Percentiles rank a stretch among this genome's conserved stretches.
These are phyloP conservation scores for Champsocephalus esox DNA, from an alignment of 2,797 vertebrate genomes.

Conservation along the genomic window DNA sequence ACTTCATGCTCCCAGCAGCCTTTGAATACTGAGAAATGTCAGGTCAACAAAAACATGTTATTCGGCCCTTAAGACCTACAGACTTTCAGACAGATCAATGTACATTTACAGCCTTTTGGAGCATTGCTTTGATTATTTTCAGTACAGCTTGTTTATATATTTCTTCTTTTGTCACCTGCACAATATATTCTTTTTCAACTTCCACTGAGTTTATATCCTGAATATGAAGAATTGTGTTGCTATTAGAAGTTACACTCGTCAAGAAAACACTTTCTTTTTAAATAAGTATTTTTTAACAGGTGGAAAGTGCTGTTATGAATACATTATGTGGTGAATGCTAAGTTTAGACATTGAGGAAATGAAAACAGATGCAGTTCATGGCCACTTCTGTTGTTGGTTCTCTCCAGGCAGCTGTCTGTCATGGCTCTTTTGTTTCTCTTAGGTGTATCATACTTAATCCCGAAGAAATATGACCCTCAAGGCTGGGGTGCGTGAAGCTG, in stretches of 20 bases:
- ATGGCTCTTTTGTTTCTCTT: conserved; percentile 19
- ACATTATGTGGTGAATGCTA: conserved; percentile 1
- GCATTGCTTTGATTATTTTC: conserved; percentile 15
- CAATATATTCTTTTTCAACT: conserved; percentile 29
- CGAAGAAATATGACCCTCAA: conserved; percentile 32
- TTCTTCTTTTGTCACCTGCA: neutral
- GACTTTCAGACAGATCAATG: neutral
- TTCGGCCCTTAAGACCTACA: conserved; percentile 10
- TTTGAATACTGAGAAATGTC: conserved; percentile 11
- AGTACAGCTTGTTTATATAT: neutral
- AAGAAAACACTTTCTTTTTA: neutral
- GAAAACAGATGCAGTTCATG: neutral
- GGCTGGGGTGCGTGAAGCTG: conserved; percentile 32
- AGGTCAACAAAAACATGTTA: conserved; percentile 31
- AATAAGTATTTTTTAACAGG: neutral
- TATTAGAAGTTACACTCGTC: conserved; percentile 16
- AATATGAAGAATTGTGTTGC: conserved; percentile 25
- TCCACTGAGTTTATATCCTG: conserved; percentile 29
- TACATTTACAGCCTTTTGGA: conserved; percentile 7
- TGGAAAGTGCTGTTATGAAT: conserved; percentile 12
- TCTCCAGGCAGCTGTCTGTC: conserved; percentile 14
- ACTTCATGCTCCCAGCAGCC: neutral
- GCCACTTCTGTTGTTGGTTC: conserved; percentile 10
- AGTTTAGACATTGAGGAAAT: conserved; percentile 7
- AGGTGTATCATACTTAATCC: conserved; percentile 60